Percentiles rank a stretch among this genome's conserved stretches.
These are phyloP conservation scores for Catagonus wagneri DNA, from an alignment of 2,113 vertebrate species.

Conservation along the genomic window DNA sequence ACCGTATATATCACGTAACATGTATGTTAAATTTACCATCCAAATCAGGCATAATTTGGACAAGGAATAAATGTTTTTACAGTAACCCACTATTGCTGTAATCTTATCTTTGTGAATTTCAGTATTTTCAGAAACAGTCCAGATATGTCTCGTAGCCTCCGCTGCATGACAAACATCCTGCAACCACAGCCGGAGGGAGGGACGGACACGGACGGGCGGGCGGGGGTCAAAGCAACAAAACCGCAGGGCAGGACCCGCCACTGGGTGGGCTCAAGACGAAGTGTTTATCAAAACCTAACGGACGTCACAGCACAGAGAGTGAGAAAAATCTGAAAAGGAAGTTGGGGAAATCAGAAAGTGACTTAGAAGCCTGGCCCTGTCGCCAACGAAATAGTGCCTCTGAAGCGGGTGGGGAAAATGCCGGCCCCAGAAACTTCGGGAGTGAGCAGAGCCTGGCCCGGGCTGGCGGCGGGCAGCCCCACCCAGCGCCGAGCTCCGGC, in stretches of 20 bases:
- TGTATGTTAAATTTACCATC: too few species aligned
- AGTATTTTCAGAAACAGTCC: neutral
- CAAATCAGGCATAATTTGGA: neutral
- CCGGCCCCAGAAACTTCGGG: neutral
- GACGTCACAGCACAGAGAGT: neutral
- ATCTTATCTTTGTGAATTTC: neutral
- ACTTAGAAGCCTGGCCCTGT: neutral
- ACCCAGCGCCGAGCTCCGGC: neutral
- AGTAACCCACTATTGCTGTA: neutral
- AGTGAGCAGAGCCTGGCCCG: neutral
- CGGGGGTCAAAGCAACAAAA: too few species aligned
- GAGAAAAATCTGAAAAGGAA: neutral
- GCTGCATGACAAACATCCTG: neutral
- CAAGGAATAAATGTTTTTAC: neutral
- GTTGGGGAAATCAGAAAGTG: neutral
- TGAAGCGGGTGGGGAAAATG: rapidly evolving
- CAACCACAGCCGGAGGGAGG: neutral
- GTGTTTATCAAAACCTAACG: neutral
- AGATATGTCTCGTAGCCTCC: too few species aligned
- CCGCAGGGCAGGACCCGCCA: neutral
- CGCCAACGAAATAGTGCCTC: neutral
- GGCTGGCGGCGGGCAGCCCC: too few species aligned
- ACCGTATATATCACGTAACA: too few species aligned
- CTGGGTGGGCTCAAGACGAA: too few species aligned
- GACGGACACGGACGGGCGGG: neutral